Conservation (phyloP, 2,113 vertebrate species). For the Pseudolaguvia tuberculata region DNA sequence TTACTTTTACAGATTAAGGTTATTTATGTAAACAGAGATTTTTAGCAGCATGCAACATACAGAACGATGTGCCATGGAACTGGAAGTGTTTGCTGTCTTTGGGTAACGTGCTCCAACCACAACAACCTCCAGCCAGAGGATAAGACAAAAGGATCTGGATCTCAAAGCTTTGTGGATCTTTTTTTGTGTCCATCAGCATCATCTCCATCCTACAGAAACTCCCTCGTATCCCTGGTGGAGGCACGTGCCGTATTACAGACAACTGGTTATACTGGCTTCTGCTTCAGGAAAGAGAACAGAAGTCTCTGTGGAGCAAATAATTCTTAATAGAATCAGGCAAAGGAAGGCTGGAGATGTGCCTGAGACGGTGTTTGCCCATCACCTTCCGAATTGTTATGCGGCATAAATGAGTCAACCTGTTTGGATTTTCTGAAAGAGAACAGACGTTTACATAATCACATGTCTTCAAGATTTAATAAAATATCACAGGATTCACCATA, state of each 20-base stretch:
- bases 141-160: neutral
- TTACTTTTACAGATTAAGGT: slow-evolving; percentile 8
- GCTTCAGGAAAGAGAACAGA: slow-evolving; percentile 37
- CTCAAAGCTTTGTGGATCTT: neutral
- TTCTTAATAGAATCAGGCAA: slow-evolving; percentile 78
- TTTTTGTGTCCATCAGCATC: neutral
- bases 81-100: slow-evolving; percentile 15
- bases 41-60: slow-evolving; percentile 29
- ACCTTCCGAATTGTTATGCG: slow-evolving; percentile 78
- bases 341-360: slow-evolving; percentile 73
- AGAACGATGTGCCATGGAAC: slow-evolving; percentile 24
- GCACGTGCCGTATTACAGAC: neutral
- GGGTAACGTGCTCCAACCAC: neutral
- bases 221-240: neutral
- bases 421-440: slow-evolving; percentile 67
- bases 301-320: slow-evolving; percentile 78
- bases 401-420: slow-evolving; percentile 75
- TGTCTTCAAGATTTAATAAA: neutral
- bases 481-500: too few relatives aligned
- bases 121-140: neutral
- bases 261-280: slow-evolving; percentile 9
- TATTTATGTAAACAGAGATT: slow-evolving; percentile 14
- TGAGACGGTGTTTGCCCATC: slow-evolving; percentile 80
- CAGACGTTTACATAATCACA: neutral
- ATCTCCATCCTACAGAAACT: neutral